A percentile compares a stretch with the other conserved stretches of the same genome.
phyloP scores from a whole-genome alignment of 2,888 invertebrate species.

The Sphaerophoria rueppellii region DNA sequence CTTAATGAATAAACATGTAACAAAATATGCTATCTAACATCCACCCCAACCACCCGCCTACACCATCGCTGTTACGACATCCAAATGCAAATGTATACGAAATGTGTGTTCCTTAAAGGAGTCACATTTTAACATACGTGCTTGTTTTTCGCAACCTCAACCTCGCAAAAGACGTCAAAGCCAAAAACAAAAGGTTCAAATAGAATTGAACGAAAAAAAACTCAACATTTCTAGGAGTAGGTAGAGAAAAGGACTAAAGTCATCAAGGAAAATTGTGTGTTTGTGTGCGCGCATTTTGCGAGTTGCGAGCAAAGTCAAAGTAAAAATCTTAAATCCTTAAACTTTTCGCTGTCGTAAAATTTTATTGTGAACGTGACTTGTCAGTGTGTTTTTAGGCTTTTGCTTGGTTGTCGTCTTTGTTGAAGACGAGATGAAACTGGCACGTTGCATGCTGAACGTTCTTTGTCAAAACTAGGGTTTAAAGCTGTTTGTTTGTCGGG shows the following conservation, averaged over 20 bases:
- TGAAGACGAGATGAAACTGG: conserved; percentile 63
- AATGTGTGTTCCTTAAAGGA: conserved; percentile 60
- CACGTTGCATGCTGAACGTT: conserved; percentile 52
- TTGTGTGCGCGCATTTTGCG: background rate
- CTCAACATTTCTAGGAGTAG: background rate
- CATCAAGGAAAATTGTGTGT: conserved; percentile 25
- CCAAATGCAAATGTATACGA: conserved; percentile 66
- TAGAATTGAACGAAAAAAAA: background rate
- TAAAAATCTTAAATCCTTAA: conserved; percentile 62
- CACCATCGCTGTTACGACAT: conserved; percentile 23
- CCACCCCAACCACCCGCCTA: background rate
- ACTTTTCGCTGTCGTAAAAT: conserved; percentile 72
- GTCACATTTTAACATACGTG: conserved; percentile 69
- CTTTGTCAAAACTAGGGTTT: conserved; percentile 53
- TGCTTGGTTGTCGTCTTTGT: background rate
- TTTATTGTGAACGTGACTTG: conserved; percentile 73
- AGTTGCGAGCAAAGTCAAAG: background rate
- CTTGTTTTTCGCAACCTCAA: conserved; percentile 51
- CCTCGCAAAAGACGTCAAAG: background rate
- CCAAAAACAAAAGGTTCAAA: conserved; percentile 8
- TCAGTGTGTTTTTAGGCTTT: conserved; percentile 70
- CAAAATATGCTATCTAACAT: conserved; percentile 67
- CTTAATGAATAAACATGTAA: conserved; percentile 70
- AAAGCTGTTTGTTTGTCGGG: background rate
- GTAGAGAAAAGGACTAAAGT: conserved; percentile 25